phyloP scores from a whole-genome alignment of 2,797 vertebrate genomes.

The Jordanella pulchra region DNA sequence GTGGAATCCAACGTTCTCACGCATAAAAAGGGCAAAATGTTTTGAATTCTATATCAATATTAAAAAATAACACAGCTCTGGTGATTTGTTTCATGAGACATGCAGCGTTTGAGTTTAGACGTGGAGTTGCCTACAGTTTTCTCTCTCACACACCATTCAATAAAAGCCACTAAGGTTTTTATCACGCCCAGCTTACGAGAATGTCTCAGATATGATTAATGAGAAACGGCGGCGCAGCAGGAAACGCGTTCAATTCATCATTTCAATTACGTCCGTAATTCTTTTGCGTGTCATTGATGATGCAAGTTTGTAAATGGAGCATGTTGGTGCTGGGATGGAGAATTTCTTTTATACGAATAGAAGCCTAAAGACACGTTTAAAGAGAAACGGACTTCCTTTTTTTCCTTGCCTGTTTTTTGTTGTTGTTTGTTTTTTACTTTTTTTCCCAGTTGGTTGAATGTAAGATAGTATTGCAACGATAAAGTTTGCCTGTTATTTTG shows the following conservation, averaged over 20 bases:
- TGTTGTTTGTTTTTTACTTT: too few relatives aligned
- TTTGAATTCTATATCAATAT: neutral
- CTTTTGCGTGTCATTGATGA: neutral
- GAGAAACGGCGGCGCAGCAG: conserved; percentile 19
- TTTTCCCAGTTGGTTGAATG: too few relatives aligned
- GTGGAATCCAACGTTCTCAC: neutral
- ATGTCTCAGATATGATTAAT: conserved; percentile 29
- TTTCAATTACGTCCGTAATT: conserved; percentile 4
- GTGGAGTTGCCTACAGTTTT: neutral
- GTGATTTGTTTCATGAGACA: neutral
- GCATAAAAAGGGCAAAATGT: neutral
- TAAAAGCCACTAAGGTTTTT: conserved; percentile 6
- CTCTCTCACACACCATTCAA: neutral
- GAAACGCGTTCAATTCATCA: conserved; percentile 26
- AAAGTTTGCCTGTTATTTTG: too few relatives aligned
- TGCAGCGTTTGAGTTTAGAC: neutral
- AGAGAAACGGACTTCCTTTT: neutral
- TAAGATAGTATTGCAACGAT: too few relatives aligned
- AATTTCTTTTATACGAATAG: too few relatives aligned
- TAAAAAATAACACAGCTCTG: neutral
- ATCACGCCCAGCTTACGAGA: conserved; percentile 15
- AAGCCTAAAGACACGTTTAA: neutral
- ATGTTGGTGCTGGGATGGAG: neutral
- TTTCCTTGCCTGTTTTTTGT: too few relatives aligned
- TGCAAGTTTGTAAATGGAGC: neutral